phyloP scores from a whole-genome alignment of 2,797 vertebrate genomes.

The Monodelphis domestica region DNA sequence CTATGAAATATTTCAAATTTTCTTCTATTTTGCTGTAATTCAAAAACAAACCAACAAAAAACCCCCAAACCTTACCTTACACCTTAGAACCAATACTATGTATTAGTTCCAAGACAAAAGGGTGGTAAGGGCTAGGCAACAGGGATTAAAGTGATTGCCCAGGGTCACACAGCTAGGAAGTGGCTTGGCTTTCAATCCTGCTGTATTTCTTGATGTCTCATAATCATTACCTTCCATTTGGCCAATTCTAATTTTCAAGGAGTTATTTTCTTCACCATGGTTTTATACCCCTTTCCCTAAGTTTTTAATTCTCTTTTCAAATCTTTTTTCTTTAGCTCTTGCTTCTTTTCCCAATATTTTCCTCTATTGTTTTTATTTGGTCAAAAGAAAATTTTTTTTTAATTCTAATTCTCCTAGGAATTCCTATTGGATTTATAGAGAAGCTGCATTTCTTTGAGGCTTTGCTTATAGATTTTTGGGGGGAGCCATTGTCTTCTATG shows the following conservation, averaged over 20 bases:
- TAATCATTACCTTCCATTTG: background rate
- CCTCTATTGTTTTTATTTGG: too few relatives aligned
- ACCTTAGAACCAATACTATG: too few relatives aligned
- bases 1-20: background rate
- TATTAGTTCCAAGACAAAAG: too few relatives aligned
- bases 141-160: too few relatives aligned
- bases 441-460: background rate
- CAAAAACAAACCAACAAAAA: too few relatives aligned
- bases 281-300: background rate
- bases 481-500: background rate
- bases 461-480: background rate
- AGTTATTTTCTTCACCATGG: background rate
- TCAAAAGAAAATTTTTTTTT: too few relatives aligned
- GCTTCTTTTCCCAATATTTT: background rate
- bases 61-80: too few relatives aligned
- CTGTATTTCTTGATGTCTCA: background rate
- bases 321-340: background rate
- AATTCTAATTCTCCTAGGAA: background rate
- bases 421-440: background rate
- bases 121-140: too few relatives aligned
- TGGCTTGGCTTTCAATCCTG: background rate
- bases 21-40: too few relatives aligned
- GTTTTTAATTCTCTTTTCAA: background rate
- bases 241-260: background rate
- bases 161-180: too few relatives aligned